Evolutionary conservation across 1,140 invertebrate genomes (phyloP).

Genomic region (Pseudachorutes palmiensis): DNA sequence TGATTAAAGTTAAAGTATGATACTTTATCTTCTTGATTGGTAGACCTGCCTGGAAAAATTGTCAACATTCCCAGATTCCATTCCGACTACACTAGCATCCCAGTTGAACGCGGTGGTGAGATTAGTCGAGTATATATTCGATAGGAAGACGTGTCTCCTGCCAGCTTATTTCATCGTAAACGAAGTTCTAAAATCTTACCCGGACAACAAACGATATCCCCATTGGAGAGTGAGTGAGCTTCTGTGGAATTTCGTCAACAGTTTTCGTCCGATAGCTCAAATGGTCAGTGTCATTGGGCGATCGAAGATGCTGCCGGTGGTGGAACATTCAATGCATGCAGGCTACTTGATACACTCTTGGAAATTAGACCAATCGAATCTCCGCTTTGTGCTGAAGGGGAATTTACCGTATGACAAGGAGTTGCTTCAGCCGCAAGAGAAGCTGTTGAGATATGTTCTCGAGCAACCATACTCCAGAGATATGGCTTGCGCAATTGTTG

Average conservation of each 20-base stretch:
- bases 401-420: slow-evolving; percentile 85
- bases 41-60: slow-evolving; percentile 79
- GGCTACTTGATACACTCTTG: slow-evolving; percentile 83
- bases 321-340: slow-evolving; percentile 82
- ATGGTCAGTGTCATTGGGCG: slow-evolving; percentile 90
- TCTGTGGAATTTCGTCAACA: slow-evolving; percentile 80
- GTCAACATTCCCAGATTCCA: slow-evolving; percentile 60
- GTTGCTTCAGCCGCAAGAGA: slow-evolving; percentile 79
- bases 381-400: slow-evolving; percentile 83
- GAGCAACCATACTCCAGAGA: slow-evolving; percentile 93
- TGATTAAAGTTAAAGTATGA: background rate
- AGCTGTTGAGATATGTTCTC: slow-evolving; percentile 77
- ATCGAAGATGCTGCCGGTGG: slow-evolving; percentile 81
- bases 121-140: slow-evolving; percentile 80
- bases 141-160: slow-evolving; percentile 79
- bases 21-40: slow-evolving; percentile 39
- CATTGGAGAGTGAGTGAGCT: slow-evolving; percentile 70
- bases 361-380: slow-evolving; percentile 74
- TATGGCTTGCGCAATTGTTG: slow-evolving; percentile 90
- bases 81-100: slow-evolving; percentile 67
- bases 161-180: slow-evolving; percentile 77
- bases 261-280: slow-evolving; percentile 82
- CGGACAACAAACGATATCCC: slow-evolving; percentile 69
- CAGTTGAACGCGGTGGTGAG: slow-evolving; percentile 70
- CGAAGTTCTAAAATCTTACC: slow-evolving; percentile 81